phyloP scores from a whole-genome alignment of 2,113 vertebrate species.

The Crotalus tigris region DNA sequence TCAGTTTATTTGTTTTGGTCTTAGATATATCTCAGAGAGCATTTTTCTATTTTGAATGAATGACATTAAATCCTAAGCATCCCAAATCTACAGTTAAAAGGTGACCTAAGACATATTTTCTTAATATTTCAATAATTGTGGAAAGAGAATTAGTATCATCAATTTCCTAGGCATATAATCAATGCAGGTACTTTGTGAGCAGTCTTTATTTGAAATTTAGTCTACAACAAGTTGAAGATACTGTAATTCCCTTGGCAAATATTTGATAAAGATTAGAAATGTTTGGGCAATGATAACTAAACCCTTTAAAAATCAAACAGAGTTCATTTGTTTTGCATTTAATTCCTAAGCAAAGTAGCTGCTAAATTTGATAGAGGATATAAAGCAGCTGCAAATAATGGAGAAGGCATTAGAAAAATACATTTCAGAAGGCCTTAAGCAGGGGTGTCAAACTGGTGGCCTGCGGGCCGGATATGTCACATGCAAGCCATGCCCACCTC shows the following conservation, averaged over 20 bases:
- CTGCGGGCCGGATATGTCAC: too few relatives aligned
- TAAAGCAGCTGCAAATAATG: background rate
- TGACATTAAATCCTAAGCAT: slow-evolving; percentile 5
- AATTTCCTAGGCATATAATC: slow-evolving; percentile 24
- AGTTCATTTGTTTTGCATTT: background rate
- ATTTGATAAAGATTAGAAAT: slow-evolving; percentile 18
- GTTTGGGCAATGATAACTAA: background rate
- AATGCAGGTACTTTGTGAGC: background rate
- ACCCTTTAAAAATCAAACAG: background rate
- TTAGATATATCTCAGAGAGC: background rate
- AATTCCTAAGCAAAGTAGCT: background rate
- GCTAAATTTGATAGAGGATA: background rate
- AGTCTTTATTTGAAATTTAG: slow-evolving; percentile 20
- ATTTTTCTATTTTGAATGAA: background rate
- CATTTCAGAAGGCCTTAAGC: background rate
- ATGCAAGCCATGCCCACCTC: too few relatives aligned
- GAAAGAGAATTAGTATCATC: slow-evolving; percentile 8
- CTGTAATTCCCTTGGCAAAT: slow-evolving; percentile 17
- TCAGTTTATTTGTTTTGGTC: background rate
- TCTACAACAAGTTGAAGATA: background rate
- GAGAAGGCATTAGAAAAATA: accelerated
- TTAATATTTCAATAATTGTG: slow-evolving; percentile 29
- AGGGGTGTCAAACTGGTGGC: too few relatives aligned
- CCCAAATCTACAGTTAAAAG: background rate
- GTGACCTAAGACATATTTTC: background rate